Base-by-base conservation (phyloP, 2,797 vertebrate species). In the Mallotus villosus region DNA sequence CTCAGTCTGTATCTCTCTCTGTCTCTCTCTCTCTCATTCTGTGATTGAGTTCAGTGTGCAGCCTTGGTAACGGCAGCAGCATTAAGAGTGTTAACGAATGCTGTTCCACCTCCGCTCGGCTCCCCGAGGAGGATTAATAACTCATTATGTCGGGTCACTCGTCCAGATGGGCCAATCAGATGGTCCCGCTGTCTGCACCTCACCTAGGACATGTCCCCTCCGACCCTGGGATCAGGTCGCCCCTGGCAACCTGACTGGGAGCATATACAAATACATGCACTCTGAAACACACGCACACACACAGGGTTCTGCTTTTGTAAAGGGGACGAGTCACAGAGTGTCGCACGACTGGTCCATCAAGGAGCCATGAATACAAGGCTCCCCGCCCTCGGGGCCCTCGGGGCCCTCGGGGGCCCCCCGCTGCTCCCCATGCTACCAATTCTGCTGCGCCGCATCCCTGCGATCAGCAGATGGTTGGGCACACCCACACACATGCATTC, bases 81-180 rank as follows among this genome's bases (percentile, higher is more conserved):
- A 68, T 75, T 76, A 75, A 70, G 71, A 84, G 81, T 78, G 70
- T 78, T 84, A 86, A 24, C 71, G 65, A 61, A 78, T 68, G 74
- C 79, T 66, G 59, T 80, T 70, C 74, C 67, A 41, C 61, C 76
- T 68, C 78, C 80, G 61, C 78, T 72, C 25, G 59, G 93, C 92
- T 93, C 93, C 93, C 87, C 81, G 90, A 94, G 93, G 94, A 94
- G 94, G 95, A 97, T 97, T 98, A 98, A 97, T 98, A 95, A 95
- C 95, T 97, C 96, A 98, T 98, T 98, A 98, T 98, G 96, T 97
- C 94, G 94, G 95, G 96, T 97, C 96, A 96, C 95, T 96, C 95
- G 93, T 96, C 95, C 96, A 98, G 96, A 98, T 98, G 96, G 96
- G 95, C 95, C 94, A 78, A 95, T 98, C 96, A 98, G 95, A 96